phyloP scores from a whole-genome alignment of 2,888 invertebrate genomes.

The Tanypteryx hageni region DNA sequence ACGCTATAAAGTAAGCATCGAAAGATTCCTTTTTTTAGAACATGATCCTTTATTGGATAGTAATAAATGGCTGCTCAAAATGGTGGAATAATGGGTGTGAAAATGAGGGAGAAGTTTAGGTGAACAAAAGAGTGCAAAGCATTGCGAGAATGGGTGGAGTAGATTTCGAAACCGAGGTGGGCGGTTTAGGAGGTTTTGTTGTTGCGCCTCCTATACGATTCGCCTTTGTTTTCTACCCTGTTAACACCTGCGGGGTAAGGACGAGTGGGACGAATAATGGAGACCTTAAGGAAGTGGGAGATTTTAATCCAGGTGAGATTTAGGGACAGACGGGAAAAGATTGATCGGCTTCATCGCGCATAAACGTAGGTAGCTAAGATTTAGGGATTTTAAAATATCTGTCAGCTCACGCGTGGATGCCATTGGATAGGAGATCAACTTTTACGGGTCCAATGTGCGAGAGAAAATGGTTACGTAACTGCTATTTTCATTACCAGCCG shows the following conservation, averaged over 20 bases:
- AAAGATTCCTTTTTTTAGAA: too few species aligned
- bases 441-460: neutral
- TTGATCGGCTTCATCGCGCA: neutral
- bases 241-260: constrained; percentile 43
- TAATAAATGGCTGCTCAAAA: constrained; percentile 6
- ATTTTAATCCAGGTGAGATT: constrained; percentile 16
- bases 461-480: neutral
- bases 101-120: neutral
- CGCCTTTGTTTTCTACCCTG: constrained; percentile 40
- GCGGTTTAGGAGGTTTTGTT: constrained; percentile 41
- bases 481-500: neutral
- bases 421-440: neutral
- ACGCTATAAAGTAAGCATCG: too few species aligned
- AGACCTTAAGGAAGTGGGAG: constrained; percentile 7
- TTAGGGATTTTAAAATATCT: constrained; percentile 12
- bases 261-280: constrained; percentile 52
- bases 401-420: neutral
- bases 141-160: constrained; percentile 56
- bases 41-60: neutral
- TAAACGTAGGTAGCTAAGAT: constrained; percentile 29
- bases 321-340: constrained; percentile 11
- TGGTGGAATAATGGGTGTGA: neutral
- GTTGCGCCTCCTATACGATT: constrained; percentile 31
- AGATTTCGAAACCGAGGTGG: constrained; percentile 3
- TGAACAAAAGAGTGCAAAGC: neutral